Evolutionary conservation across 64 coral and sea anemone species (phyloP), one percentile per base, ranked within the genome.

Genomic region (Pocillopora verrucosa): DNA sequence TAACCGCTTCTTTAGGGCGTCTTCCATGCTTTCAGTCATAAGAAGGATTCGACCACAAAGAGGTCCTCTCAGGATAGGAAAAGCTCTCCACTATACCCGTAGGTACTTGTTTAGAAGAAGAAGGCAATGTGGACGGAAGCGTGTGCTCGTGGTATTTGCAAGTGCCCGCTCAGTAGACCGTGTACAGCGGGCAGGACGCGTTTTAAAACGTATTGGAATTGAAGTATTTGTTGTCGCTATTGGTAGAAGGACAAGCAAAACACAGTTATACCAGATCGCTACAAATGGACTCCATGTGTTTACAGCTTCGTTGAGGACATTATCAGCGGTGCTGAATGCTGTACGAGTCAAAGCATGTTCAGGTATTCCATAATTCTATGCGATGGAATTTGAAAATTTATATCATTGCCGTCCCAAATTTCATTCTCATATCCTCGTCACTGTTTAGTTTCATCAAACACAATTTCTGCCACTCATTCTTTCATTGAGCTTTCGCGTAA

Each of bases 111-210:
- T 93, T 58, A 62, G 60, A 26, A 69, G 95, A 65, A 61, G 82
- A 74, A 59, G 76, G 2, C 88, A 86, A 16, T 91, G 72, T 58
- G 92, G 86, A 36, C 88, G 91, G 4, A 97, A 93, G 68, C 90
- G 90, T 13, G 90, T 93, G 2, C 89, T 97, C 17, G 84, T 97
- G 4, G 70, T 94, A 16, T 86, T 97, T 34, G 90, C 92, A 41
- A 89, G 80, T 61, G 92, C 88, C 12, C 78, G 73, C 56, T 97
- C 95, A 5, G 34, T 65, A 65, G 95, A 93, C 78, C 38, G 67
- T 9, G 76, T 93, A 11, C 78, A 79, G 5, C 73, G 88, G 38
- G 60, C 91, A 14, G 95, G 91, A 34, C 88, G 82, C 20, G 60
- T 70, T 75, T 86, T 97, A 56, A 88, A 78, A 72, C 91, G 95